phyloP scores from a whole-genome alignment of 2,113 vertebrate genomes.

The Pachycephala philippinensis region DNA sequence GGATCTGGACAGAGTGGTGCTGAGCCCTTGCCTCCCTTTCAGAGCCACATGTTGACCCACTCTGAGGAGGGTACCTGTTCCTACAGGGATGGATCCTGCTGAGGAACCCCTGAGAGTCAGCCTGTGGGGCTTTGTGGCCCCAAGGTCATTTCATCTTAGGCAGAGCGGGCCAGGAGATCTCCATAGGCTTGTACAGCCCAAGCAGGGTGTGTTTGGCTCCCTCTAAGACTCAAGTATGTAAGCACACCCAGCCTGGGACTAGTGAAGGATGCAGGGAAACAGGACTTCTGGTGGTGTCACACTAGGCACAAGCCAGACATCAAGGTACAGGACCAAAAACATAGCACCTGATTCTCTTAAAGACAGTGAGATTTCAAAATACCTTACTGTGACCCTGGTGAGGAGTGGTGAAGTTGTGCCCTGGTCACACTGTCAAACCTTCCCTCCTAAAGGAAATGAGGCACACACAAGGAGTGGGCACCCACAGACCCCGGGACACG shows the following conservation, averaged over 20 bases:
- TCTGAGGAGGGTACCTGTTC: background rate
- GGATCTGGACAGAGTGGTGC: background rate
- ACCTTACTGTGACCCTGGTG: background rate
- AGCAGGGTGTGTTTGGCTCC: background rate
- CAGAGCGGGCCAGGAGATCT: background rate
- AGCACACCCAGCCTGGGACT: background rate
- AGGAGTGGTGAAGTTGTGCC: background rate
- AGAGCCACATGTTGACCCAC: background rate
- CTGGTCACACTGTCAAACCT: background rate
- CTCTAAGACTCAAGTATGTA: background rate
- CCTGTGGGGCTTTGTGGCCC: background rate
- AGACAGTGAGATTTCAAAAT: background rate
- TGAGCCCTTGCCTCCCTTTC: background rate
- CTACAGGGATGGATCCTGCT: background rate
- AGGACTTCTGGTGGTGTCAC: background rate
- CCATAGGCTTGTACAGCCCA: background rate
- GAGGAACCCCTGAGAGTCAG: background rate
- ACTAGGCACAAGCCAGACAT: background rate
- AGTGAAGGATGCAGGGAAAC: background rate
- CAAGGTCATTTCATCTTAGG: background rate
- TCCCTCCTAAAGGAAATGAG: background rate
- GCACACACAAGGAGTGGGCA: background rate
- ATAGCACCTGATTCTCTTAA: background rate
- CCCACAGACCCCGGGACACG: rapidly evolving
- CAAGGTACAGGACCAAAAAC: background rate